Evolutionary conservation across 2,113 vertebrate genomes (phyloP).

Genomic region (Corvus hawaiiensis): DNA sequence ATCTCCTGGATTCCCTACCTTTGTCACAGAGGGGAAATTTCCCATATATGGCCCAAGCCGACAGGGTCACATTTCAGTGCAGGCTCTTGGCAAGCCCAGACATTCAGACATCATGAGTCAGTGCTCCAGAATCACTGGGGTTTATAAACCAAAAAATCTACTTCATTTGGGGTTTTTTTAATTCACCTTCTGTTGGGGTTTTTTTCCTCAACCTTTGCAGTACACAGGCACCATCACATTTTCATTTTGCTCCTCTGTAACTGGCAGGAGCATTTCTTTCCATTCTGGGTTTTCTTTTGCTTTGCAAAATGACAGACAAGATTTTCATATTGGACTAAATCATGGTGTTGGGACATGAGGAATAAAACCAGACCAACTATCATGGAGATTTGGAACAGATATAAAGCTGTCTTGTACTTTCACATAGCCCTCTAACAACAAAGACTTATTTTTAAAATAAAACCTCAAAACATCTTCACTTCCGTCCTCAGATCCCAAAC

Average conservation of each 20-base stretch:
- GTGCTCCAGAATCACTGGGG: background rate
- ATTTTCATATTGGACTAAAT: background rate
- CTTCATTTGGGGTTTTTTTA: background rate
- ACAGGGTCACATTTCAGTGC: background rate
- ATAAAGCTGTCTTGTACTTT: background rate
- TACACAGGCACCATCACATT: background rate
- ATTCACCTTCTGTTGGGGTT: background rate
- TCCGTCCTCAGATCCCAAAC: background rate
- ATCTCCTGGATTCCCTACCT: background rate
- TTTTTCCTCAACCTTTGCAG: background rate
- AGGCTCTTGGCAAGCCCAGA: background rate
- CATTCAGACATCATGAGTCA: constrained; percentile 32
- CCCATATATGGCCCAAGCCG: background rate
- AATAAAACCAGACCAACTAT: background rate
- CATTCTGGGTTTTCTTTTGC: background rate
- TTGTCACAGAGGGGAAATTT: background rate
- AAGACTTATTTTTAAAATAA: background rate
- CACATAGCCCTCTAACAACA: background rate
- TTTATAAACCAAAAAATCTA: background rate
- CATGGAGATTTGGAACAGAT: background rate
- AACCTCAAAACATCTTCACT: background rate
- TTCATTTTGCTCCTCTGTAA: background rate
- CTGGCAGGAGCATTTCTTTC: background rate
- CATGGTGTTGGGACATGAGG: background rate
- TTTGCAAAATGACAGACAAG: background rate